Conservation (phyloP, 2,797 vertebrate genomes). For the Sardinella longiceps region DNA sequence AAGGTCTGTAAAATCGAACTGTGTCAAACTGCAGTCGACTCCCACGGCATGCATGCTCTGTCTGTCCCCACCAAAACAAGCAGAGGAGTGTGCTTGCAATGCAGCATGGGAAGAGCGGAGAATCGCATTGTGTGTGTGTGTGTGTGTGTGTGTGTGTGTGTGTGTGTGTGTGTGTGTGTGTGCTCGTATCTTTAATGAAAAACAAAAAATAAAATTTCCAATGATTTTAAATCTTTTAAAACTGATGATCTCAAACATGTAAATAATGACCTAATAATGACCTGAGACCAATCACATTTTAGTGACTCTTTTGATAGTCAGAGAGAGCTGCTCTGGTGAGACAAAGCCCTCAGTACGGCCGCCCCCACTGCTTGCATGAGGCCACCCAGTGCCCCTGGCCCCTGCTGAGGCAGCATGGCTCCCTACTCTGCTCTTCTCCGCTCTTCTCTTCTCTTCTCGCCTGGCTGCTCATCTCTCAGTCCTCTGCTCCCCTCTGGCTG, state of each 20-base stretch:
- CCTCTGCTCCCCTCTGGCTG: neutral
- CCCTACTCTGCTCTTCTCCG: neutral
- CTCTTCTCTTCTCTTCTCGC: neutral
- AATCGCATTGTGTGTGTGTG: neutral
- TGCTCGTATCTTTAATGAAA: neutral
- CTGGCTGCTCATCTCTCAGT: neutral
- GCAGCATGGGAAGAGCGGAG: too few relatives aligned
- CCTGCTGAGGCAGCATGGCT: neutral
- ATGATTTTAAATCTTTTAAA: neutral
- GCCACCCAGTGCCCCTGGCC: neutral
- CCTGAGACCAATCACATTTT: neutral
- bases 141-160: neutral
- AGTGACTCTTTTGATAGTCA: too few relatives aligned
- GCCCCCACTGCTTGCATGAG: neutral
- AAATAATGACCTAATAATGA: neutral
- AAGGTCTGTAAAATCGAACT: neutral
- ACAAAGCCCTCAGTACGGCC: neutral
- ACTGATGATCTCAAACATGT: neutral
- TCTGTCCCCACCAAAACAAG: neutral
- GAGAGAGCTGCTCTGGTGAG: neutral
- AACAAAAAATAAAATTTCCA: neutral
- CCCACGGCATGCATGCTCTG: neutral
- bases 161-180: constrained; percentile 4
- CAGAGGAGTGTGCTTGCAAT: neutral
- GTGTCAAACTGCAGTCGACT: constrained; percentile 1